Base-by-base conservation (phyloP, 2,113 vertebrate species). In the Dipodomys stephensi region DNA sequence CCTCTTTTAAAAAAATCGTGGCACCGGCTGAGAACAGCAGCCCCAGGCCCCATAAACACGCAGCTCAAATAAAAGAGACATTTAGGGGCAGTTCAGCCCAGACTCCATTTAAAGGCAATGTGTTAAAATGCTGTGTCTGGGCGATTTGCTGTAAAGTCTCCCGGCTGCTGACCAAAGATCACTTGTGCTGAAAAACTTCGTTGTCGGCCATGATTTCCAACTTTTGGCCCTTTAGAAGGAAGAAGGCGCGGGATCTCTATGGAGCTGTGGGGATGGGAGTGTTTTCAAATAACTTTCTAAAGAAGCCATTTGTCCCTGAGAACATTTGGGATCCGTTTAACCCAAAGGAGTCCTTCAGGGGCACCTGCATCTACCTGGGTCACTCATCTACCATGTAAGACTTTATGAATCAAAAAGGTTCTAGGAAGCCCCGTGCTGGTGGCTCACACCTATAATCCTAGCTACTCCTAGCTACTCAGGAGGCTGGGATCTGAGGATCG, bases 61-160 rank as follows among this genome's bases (percentile, higher is more conserved):
- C 79, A 91, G 69, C 94, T 92, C 93, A 95, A 95, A 97, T 95
- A 96, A 96, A 96, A 81, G 79, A 82, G 69, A 94, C 87, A 4
- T 94, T 97, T 85, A 95, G 90, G 88, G 69, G 82, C 87, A 87
- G 67, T 53, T 74, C 64, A 25, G 85, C 13, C 10, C 74, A 94
- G 88, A n/a, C 32, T 32, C 67, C 53, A 13, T 32, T 92, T 92
- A 92, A 76, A 94, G 89, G 87, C 25, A 62, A 77, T 2, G 7
- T 71, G 92, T 78, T 79, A 7, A 74, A 83, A 57, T 44, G 79
- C 74, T 3, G 0, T 0, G 68, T 88, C 96, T 76, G 87, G 60
- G 87, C 64, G 19, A 19, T 90, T 88, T 90, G 95, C 92, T 83
- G 25, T 74, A 49, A 90, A 68, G 76, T 90, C 22, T 87, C 79